A percentile compares a stretch with the other conserved stretches of the same genome.
phyloP scores from a whole-genome alignment of 2,888 invertebrate species.

The Dichetophora obliterata region DNA sequence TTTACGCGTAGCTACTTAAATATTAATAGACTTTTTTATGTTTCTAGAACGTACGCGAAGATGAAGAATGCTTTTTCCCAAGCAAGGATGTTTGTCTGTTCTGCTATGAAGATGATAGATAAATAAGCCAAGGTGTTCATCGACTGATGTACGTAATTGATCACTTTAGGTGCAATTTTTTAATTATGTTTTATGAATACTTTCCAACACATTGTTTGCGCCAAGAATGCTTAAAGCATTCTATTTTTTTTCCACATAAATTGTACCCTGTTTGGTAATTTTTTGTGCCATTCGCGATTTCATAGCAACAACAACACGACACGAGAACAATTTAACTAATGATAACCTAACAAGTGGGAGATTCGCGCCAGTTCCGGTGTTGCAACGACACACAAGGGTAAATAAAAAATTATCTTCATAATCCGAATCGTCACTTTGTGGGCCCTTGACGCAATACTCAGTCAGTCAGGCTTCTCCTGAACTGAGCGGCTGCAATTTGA shows the following conservation, averaged over 20 bases:
- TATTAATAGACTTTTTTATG: conserved; percentile 4
- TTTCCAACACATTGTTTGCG: too few species aligned
- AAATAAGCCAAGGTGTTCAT: neutral
- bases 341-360: conserved; percentile 41
- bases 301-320: too few species aligned
- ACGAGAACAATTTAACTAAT: conserved; percentile 39
- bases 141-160: neutral
- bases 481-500: conserved; percentile 8
- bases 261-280: too few species aligned
- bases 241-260: too few species aligned
- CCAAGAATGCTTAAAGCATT: too few species aligned
- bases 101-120: neutral
- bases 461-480: neutral
- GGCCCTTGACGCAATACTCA: neutral
- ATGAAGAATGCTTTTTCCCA: neutral
- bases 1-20: conserved; percentile 15
- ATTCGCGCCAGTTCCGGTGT: neutral
- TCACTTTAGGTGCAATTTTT: neutral
- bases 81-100: neutral
- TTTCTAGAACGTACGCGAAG: neutral
- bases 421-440: conserved; percentile 26
- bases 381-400: conserved; percentile 49
- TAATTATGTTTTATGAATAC: neutral
- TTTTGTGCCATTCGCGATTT: too few species aligned
- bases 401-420: conserved; percentile 54